Evolutionary conservation across 2,113 vertebrate species (phyloP), one percentile per base, ranked within the genome.

Genomic region (Silurus glanis): DNA sequence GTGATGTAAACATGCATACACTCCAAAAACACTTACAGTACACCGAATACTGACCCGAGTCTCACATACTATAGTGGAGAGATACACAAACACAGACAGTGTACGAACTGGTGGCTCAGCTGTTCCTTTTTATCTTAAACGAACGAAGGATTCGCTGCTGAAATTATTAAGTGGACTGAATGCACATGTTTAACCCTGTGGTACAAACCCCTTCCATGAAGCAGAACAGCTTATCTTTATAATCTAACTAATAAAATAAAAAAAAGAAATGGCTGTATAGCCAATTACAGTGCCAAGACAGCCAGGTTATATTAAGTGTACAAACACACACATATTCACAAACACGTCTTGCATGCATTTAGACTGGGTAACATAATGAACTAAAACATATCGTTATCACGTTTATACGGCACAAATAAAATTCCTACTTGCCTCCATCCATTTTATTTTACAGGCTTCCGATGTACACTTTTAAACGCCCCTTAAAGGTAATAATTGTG

Each of bases 1-100:
- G 61, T n/a, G 66, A 13, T 55, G 85, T 75, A 80, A 84, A 84
- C 16, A 62, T 66, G 66, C 81, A 83, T 69, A 72, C 75, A 25
- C 58, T 17, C 37, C 12, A 16, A 79, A 21, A 76, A 49, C 4
- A 71, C 23, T 45, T 71, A 66, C 83, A 80, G 76, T 81, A 86
- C 78, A 76, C 72, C 5, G 51, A 74, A 66, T 80, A 81, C 49
- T 82, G 51, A 53, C 19, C 53, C 45, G 45, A 84, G 9, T 72
- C 51, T 62, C 49, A 56, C 21, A 58, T 61, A 45, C 67, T 9
- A 14, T 4, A 75, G 45, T 51, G 47, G 64, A 85, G 21, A 19
- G 7, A 67, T 21, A 80, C 13, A 66, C 74, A 47, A 51, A 80
- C 8, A 80, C 23, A 21, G 12, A 69, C 66, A 23, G 58, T 25